Percentiles rank a stretch among this genome's conserved stretches.
Conservation (phyloP, 2,113 vertebrate genomes). For the Oreotragus oreotragus region DNA sequence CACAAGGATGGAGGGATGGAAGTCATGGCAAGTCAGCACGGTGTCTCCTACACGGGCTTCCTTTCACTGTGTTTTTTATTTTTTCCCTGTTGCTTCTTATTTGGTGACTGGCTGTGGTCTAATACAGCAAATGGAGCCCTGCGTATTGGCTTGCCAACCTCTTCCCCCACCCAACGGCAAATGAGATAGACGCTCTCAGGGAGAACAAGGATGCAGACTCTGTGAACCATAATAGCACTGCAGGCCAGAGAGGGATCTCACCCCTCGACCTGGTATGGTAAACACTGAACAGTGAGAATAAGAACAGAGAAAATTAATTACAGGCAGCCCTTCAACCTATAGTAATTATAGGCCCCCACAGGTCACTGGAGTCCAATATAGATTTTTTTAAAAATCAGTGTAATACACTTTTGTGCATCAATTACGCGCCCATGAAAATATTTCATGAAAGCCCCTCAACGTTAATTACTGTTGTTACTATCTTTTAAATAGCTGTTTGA, state of each 20-base stretch:
- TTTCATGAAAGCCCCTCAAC: neutral
- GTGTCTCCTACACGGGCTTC: neutral
- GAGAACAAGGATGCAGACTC: neutral
- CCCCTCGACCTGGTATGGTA: neutral
- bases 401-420: neutral
- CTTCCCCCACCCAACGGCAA: fast-evolving
- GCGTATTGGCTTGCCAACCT: neutral
- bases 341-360: neutral
- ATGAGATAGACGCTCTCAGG: neutral
- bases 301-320: neutral
- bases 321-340: neutral
- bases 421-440: neutral
- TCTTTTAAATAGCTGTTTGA: neutral
- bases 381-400: neutral
- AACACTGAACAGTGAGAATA: neutral
- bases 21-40: fast-evolving
- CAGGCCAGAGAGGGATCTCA: neutral
- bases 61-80: neutral
- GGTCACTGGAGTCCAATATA: neutral
- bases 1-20: neutral
- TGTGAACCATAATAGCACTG: neutral
- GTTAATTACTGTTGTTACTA: neutral
- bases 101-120: neutral
- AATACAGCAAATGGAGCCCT: no score
- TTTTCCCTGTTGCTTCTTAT: neutral